Evolutionary conservation across 2,113 vertebrate species (phyloP), one percentile per base, ranked within the genome.

Genomic region (Gobiocypris rarus): DNA sequence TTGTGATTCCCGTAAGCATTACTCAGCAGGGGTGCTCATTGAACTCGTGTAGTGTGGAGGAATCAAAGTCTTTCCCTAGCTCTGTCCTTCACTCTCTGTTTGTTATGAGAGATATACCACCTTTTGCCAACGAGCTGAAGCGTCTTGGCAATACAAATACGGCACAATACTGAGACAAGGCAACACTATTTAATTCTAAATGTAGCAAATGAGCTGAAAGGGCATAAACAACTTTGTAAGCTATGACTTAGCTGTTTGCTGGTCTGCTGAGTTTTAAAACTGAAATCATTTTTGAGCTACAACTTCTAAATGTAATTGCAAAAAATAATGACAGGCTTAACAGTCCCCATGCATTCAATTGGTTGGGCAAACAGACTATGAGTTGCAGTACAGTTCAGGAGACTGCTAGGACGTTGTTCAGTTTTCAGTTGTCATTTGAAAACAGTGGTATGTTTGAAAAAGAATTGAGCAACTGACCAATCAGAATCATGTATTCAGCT

Each of bases 11-110:
- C 50, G 71, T 61, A 59, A 75, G 48, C 58, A 38, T 50, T 28
- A 70, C 24, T 84, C 48, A 78, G 75, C 26, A 77, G 75, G 63
- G 38, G 52, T 59, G 81, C 45, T 83, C 54, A 45, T 75, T 11
- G 15, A 14, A 56, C 10, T 63, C 0, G 2, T 69, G 65, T n/a
- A 17, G 31, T 10, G 61, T 26, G 11, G 11, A 14, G 24, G 24
- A 71, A 71, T 71, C 69, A 71, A 71, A 71, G 34, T 14, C 11
- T 75, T 26, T 75, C 24, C 13, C 10, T 38, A 38, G 38, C 38
- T 52, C 71, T 75, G 17, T 75, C 48, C 24, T 48, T n/a, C 24
- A 4, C 63, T 70, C 34, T 41, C 17, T 19, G 10, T 52, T 75
- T 34, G 54, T 75, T 31, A 26, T 75, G 26, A 54, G 48, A 54